phyloP scores from a whole-genome alignment of 2,888 invertebrate species.

The Amblyjoppa proteus region DNA sequence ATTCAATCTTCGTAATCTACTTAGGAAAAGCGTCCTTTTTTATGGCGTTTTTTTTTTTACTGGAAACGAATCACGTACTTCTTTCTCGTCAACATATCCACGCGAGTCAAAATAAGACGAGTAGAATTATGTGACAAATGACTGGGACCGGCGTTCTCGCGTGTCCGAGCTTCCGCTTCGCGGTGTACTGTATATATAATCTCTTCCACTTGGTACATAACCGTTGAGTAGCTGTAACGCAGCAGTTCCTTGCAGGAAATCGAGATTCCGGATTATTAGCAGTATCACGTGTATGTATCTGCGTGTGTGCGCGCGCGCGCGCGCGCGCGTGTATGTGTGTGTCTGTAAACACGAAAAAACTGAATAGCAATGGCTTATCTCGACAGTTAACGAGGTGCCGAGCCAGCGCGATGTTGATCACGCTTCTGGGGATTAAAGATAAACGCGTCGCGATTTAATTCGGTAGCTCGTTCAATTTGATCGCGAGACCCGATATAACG shows the following conservation, averaged over 20 bases:
- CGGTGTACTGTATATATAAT: constrained; percentile 9
- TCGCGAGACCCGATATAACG: constrained; percentile 75
- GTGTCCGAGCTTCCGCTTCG: constrained; percentile 62
- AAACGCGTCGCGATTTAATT: constrained; percentile 74
- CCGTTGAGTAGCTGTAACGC: not conserved
- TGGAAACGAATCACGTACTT: not conserved
- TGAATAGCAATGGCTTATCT: not conserved
- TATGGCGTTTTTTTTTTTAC: not conserved
- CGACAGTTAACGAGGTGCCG: constrained; percentile 71
- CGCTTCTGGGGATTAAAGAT: constrained; percentile 26
- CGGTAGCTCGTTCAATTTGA: constrained; percentile 81
- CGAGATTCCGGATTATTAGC: constrained; percentile 48
- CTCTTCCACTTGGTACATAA: constrained; percentile 3
- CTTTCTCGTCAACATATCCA: not conserved
- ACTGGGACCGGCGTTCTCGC: constrained; percentile 69
- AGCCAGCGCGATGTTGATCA: not conserved
- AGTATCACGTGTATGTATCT: constrained; percentile 18
- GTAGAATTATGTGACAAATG: constrained; percentile 74
- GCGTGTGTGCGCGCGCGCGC: not conserved
- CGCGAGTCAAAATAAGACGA: constrained; percentile 15
- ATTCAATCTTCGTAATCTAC: not conserved
- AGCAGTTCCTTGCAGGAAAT: constrained; percentile 18
- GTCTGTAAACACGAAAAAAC: not conserved
- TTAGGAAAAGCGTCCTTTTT: not conserved
- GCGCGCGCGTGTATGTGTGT: not conserved